A percentile compares a stretch with the other conserved stretches of the same genome.
These are phyloP conservation scores for Cromileptes altivelis DNA, from an alignment of 2,113 vertebrate genomes.

Conservation along the genomic window DNA sequence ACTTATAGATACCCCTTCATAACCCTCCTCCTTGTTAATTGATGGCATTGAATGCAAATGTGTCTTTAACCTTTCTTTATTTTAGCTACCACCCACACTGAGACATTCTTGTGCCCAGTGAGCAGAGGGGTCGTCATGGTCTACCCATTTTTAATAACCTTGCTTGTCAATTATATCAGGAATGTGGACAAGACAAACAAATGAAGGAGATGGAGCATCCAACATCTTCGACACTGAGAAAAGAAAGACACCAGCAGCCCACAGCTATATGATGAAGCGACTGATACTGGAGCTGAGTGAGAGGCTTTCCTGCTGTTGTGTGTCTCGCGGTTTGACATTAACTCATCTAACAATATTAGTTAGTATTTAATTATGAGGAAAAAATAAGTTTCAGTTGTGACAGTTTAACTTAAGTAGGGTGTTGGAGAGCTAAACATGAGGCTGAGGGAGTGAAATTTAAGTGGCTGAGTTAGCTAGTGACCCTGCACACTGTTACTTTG, in stretches of 20 bases:
- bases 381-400: background rate
- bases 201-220: conserved; percentile 1
- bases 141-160: conserved; percentile 57
- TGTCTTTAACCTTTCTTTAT: background rate
- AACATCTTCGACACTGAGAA: conserved; percentile 17
- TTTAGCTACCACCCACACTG: background rate
- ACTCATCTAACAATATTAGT: background rate
- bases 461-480: conserved; percentile 9
- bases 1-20: background rate
- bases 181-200: conserved; percentile 51
- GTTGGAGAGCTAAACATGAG: background rate
- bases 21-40: background rate
- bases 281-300: background rate
- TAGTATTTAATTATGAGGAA: background rate
- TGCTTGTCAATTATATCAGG: conserved; percentile 45
- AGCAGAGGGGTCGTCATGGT: conserved; percentile 43
- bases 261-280: background rate
- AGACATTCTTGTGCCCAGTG: conserved; percentile 1
- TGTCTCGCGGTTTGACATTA: background rate
- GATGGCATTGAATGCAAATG: background rate
- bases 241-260: conserved; percentile 7
- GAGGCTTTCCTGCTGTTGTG: background rate
- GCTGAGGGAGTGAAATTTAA: background rate
- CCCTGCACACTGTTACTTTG: conserved; percentile 29
- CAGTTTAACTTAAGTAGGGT: background rate